Conservation (phyloP, 2,888 invertebrate genomes). For the Dynastes maya region DNA sequence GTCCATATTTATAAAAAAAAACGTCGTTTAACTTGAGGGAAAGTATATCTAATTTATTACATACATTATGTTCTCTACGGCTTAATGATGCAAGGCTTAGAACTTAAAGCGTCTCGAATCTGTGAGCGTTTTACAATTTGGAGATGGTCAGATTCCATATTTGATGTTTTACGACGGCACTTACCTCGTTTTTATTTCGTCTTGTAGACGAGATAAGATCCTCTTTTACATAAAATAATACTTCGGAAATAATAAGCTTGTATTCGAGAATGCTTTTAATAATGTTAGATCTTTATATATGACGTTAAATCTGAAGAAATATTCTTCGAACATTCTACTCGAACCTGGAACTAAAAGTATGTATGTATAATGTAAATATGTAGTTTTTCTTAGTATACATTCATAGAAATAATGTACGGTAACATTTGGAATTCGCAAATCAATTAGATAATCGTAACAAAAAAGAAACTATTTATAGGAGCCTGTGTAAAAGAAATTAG, state of each 20-base stretch:
- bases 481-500: no score
- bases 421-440: neutral
- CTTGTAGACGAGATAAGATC: slow-evolving; percentile 37
- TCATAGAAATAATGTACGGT: neutral
- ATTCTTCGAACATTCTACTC: neutral
- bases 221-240: slow-evolving; percentile 45
- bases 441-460: neutral
- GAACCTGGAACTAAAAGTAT: no score
- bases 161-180: slow-evolving; percentile 43
- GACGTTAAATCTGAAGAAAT: neutral
- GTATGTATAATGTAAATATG: no score
- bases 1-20: slow-evolving; percentile 45
- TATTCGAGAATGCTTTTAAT: slow-evolving; percentile 27
- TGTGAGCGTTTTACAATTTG: slow-evolving; percentile 36
- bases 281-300: neutral
- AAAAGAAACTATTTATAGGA: neutral
- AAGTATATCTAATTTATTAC: slow-evolving; percentile 48
- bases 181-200: slow-evolving; percentile 45
- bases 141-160: slow-evolving; percentile 47
- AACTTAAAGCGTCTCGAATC: slow-evolving; percentile 36
- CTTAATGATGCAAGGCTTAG: slow-evolving; percentile 42
- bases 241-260: slow-evolving; percentile 39
- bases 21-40: slow-evolving; percentile 42
- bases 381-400: neutral
- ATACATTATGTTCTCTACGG: slow-evolving; percentile 42